phyloP scores from a whole-genome alignment of 2,888 invertebrate species.

The Pheosia tremula region DNA sequence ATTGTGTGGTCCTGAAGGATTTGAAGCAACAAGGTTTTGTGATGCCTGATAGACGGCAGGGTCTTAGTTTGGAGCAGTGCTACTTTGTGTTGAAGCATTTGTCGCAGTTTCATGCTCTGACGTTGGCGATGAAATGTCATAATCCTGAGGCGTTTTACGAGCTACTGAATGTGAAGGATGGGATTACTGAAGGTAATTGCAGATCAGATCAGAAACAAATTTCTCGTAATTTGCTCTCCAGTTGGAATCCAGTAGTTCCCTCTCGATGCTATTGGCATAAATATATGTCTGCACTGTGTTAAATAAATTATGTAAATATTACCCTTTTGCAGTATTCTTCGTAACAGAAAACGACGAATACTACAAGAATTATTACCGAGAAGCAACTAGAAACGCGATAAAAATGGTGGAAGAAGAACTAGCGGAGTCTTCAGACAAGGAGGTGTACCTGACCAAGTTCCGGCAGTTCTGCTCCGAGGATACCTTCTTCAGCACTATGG shows the following conservation, averaged over 20 bases:
- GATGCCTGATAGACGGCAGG: slow-evolving; percentile 87
- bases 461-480: slow-evolving; percentile 85
- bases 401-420: slow-evolving; percentile 85
- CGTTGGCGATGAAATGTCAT: slow-evolving; percentile 85
- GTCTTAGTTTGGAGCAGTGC: slow-evolving; percentile 85
- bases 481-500: slow-evolving; percentile 88
- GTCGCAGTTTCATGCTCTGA: slow-evolving; percentile 87
- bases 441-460: slow-evolving; percentile 85
- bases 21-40: slow-evolving; percentile 84
- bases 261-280: too few relatives aligned
- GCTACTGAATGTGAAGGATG: slow-evolving; percentile 72
- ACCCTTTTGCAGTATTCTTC: slow-evolving; percentile 79
- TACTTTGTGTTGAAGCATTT: slow-evolving; percentile 84
- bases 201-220: neutral
- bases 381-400: slow-evolving; percentile 86
- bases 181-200: slow-evolving; percentile 73
- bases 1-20: slow-evolving; percentile 85
- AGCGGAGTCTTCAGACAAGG: slow-evolving; percentile 65
- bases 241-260: too few relatives aligned
- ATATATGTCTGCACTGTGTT: too few relatives aligned
- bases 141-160: slow-evolving; percentile 83
- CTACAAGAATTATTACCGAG: slow-evolving; percentile 88
- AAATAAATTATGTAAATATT: neutral
- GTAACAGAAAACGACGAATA: slow-evolving; percentile 87
- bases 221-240: too few relatives aligned